These are phyloP conservation scores for Pristionchus maxplancki DNA, from an alignment of 2,888 invertebrate species.

Conservation along the genomic window DNA sequence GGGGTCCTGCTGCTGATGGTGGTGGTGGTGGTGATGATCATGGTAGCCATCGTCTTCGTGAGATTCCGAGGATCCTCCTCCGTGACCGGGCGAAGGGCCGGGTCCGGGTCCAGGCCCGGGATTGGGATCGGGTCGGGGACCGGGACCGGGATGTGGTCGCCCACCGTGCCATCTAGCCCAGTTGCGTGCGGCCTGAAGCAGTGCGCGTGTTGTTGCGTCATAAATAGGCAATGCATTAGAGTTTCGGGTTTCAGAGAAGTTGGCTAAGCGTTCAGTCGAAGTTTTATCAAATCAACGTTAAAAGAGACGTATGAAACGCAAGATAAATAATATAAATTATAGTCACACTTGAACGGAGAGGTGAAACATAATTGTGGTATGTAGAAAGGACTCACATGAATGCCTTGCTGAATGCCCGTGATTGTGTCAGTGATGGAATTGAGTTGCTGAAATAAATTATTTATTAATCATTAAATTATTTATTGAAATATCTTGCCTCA, in stretches of 20 bases:
- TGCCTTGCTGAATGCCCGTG: background rate
- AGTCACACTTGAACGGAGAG: background rate
- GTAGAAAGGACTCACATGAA: background rate
- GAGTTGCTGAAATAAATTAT: slow-evolving; percentile 5
- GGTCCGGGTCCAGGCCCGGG: background rate
- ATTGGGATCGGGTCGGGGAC: background rate
- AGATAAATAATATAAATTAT: too few relatives aligned
- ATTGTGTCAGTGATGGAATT: slow-evolving; percentile 17
- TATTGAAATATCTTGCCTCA: too few relatives aligned
- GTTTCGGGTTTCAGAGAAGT: background rate
- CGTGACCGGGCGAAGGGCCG: background rate
- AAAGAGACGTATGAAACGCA: background rate
- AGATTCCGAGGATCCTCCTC: background rate
- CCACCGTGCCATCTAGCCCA: slow-evolving; percentile 29
- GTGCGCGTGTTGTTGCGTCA: background rate
- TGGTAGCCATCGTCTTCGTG: background rate
- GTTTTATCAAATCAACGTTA: background rate
- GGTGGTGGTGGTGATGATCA: slow-evolving; percentile 5
- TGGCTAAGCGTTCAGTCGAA: too few relatives aligned
- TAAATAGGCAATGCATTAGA: background rate
- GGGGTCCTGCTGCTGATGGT: background rate
- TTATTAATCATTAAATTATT: background rate
- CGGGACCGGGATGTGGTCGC: background rate
- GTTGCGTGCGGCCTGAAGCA: background rate
- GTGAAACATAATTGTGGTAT: background rate